Conservation (phyloP, 2,113 vertebrate genomes). For the Gila orcuttii region DNA sequence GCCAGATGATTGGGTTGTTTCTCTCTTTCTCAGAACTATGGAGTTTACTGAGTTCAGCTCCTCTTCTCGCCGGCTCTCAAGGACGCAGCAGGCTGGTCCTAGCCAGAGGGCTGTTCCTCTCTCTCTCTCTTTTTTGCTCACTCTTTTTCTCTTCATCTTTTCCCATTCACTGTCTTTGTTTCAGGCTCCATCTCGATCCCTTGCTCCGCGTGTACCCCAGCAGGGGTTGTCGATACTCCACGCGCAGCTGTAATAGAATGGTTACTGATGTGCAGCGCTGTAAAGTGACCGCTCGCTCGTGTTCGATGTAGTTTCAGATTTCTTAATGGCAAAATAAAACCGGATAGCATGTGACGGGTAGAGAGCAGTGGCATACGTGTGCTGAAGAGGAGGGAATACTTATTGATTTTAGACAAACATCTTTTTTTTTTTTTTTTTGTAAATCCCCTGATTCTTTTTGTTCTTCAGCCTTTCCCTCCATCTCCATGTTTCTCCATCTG, state of each 20-base stretch:
- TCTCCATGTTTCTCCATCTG: constrained; percentile 59
- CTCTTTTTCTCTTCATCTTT: neutral
- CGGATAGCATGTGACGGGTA: constrained; percentile 56
- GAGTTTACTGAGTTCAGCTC: constrained; percentile 16
- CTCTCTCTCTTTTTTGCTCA: neutral
- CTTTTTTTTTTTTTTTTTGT: constrained; percentile 57
- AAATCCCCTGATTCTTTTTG: constrained; percentile 85
- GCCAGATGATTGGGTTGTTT: constrained; percentile 67
- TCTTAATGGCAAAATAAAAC: constrained; percentile 52
- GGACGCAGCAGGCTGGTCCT: neutral
- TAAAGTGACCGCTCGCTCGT: neutral
- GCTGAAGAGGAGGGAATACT: constrained; percentile 66
- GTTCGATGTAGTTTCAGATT: neutral
- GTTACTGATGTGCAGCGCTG: neutral
- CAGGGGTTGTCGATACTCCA: constrained; percentile 23
- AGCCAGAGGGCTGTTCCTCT: constrained; percentile 22
- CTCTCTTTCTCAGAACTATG: neutral
- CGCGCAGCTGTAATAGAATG: constrained; percentile 12
- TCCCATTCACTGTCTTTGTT: constrained; percentile 10
- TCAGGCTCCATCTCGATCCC: constrained; percentile 13
- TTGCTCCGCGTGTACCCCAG: neutral
- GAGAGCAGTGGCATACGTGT: constrained; percentile 35
- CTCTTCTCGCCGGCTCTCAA: neutral
- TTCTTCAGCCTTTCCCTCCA: constrained; percentile 71
- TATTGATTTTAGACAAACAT: constrained; percentile 77